These are phyloP conservation scores for Drosophila mimetica DNA, from an alignment of 2,888 invertebrate species.

Conservation along the genomic window DNA sequence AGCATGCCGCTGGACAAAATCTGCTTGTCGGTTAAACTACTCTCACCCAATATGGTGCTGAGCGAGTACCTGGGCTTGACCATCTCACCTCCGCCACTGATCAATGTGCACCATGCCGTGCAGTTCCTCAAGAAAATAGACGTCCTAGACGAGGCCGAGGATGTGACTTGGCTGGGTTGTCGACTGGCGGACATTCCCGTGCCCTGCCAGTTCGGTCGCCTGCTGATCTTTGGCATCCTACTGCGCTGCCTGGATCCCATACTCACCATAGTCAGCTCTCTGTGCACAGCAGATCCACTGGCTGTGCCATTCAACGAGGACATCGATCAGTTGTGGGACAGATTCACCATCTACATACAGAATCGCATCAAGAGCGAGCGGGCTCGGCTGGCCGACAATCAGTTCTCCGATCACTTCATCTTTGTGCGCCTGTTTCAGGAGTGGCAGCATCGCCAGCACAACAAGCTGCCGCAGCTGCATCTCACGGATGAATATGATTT, in stretches of 20 bases:
- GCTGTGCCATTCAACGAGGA: slow-evolving; percentile 50
- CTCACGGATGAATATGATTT: slow-evolving; percentile 66
- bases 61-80: slow-evolving; percentile 56
- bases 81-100: slow-evolving; percentile 51
- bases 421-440: slow-evolving; percentile 87
- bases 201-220: slow-evolving; percentile 95
- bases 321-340: slow-evolving; percentile 57
- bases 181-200: slow-evolving; percentile 94
- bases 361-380: slow-evolving; percentile 76
- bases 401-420: slow-evolving; percentile 95
- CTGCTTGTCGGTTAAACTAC: slow-evolving; percentile 55
- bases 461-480: slow-evolving; percentile 22
- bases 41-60: slow-evolving; percentile 50
- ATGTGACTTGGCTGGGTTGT: slow-evolving; percentile 90
- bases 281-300: slow-evolving; percentile 85
- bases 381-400: slow-evolving; percentile 88
- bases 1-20: slow-evolving; percentile 58
- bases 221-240: slow-evolving; percentile 94
- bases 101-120: slow-evolving; percentile 86
- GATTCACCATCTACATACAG: slow-evolving; percentile 80
- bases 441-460: slow-evolving; percentile 47
- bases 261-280: slow-evolving; percentile 93
- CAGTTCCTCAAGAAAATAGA: slow-evolving; percentile 90
- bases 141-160: slow-evolving; percentile 93
- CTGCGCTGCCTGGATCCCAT: slow-evolving; percentile 97